Percentiles rank a stretch among this genome's conserved stretches.
Conservation (phyloP, 1,140 invertebrate species). For the Lepidurus couesii region DNA sequence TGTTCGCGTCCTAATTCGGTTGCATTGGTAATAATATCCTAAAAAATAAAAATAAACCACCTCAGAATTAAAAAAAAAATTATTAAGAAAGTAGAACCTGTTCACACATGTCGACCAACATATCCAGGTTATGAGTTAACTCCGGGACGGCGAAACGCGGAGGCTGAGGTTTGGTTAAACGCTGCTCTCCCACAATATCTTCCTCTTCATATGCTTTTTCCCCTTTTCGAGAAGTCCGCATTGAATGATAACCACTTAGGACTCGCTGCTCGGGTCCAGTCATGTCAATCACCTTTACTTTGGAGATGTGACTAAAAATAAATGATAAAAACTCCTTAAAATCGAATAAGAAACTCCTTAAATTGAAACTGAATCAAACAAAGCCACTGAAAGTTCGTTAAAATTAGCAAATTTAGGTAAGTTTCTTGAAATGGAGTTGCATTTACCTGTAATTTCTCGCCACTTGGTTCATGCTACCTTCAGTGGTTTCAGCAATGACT, state of each 20-base stretch:
- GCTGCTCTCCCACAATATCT: slow-evolving; percentile 38
- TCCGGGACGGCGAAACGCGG: slow-evolving; percentile 68
- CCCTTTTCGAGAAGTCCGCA: slow-evolving; percentile 56
- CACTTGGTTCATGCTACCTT: slow-evolving; percentile 36
- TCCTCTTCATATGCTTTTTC: slow-evolving; percentile 45
- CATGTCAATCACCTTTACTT: slow-evolving; percentile 98
- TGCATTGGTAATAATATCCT: slow-evolving; percentile 85
- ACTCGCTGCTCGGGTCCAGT: slow-evolving; percentile 91
- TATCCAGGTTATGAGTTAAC: slow-evolving; percentile 83
- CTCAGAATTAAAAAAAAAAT: slow-evolving; percentile 5
- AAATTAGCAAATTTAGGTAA: background rate
- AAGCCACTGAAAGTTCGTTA: background rate
- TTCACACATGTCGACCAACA: slow-evolving; percentile 87
- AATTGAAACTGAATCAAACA: too few species aligned
- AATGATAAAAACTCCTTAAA: too few species aligned
- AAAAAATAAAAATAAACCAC: slow-evolving; percentile 36
- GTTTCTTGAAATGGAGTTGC: slow-evolving; percentile 44
- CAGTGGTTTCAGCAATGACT: slow-evolving; percentile 69
- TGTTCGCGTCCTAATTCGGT: slow-evolving; percentile 65
- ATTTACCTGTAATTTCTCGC: slow-evolving; percentile 51
- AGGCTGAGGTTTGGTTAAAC: slow-evolving; percentile 34
- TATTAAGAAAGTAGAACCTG: slow-evolving; percentile 51
- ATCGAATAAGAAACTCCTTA: too few species aligned
- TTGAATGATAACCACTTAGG: slow-evolving; percentile 89
- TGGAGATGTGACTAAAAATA: slow-evolving; percentile 45